Evolutionary conservation across 2,888 invertebrate species (phyloP), one percentile per base, ranked within the genome.

Genomic region (Alloscopus bannaensis): DNA sequence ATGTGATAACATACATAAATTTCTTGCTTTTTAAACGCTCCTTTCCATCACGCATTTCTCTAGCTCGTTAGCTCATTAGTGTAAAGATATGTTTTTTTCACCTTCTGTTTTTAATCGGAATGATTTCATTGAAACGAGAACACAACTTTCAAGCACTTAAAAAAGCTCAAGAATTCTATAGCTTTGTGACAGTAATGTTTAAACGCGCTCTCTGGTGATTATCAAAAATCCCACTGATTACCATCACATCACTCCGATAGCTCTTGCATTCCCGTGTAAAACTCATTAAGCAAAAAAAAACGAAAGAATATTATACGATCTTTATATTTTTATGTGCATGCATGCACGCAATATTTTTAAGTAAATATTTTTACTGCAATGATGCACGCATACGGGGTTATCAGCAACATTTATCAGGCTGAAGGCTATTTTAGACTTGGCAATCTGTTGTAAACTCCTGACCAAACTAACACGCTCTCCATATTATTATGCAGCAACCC

Each of bases 381-480:
- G 69, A 6, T 62, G 52, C 76, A 69, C 68, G 69, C 69, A 76
- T 69, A n/a, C n/a, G 76, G 76, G 76, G 76, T 69, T 75, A 75
- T 81, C 76, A 71, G 76, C 60, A 50, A 36, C 70, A 62, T 65
- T 65, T 42, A 80, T 70, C 72, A 70, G 45, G 42, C 68, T 26
- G 47, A 50, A 64, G 64, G 45, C 22, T 29, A 64, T 28, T 59
- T 50, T 52, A 42, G 22, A 22, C 16, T 64, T 75, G 70, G 70
- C 70, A 70, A 70, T 28, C 36, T 52, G 26, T 13, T n/a, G n/a
- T n/a, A n/a, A n/a, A n/a, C n/a, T n/a, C n/a, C n/a, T n/a, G n/a
- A n/a, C n/a, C n/a, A n/a, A n/a, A n/a, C n/a, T n/a, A n/a, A n/a
- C n/a, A n/a, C n/a, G n/a, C n/a, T n/a, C n/a, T n/a, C n/a, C n/a